phyloP scores from a whole-genome alignment of 1,140 invertebrate genomes.

The Thereuonema tuberculata region DNA sequence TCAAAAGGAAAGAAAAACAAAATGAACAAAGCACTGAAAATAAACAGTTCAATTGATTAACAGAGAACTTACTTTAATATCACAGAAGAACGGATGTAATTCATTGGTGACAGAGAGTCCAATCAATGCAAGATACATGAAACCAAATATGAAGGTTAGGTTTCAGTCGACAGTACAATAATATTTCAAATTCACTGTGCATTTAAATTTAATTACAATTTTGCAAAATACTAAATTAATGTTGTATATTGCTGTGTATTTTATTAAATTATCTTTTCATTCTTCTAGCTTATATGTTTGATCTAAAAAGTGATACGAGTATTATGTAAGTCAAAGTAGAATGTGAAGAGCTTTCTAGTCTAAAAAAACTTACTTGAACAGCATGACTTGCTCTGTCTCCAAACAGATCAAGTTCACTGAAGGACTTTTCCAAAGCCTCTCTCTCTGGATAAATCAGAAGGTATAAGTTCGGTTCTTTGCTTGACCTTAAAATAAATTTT shows the following conservation, averaged over 20 bases:
- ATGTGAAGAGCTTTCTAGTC: not conserved
- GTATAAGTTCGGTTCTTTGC: slow-evolving; percentile 52
- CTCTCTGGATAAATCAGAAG: slow-evolving; percentile 48
- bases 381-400: slow-evolving; percentile 40
- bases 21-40: no score
- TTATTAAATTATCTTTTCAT: not conserved
- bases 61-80: no score
- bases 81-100: no score
- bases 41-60: no score
- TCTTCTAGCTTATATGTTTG: not conserved
- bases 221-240: not conserved
- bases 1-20: no score
- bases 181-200: no score
- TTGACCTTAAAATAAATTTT: no score
- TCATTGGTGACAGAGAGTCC: no score
- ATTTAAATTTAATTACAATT: not conserved
- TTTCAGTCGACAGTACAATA: no score
- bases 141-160: no score
- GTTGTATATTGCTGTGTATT: not conserved
- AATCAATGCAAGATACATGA: no score
- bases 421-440: slow-evolving; percentile 60
- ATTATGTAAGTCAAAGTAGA: not conserved
- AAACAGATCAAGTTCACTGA: slow-evolving; percentile 69
- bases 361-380: slow-evolving; percentile 26
- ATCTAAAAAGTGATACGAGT: not conserved